Percentiles rank a stretch among this genome's conserved stretches.
phyloP scores from a whole-genome alignment of 2,113 vertebrate species.

The Loxodonta africana region DNA sequence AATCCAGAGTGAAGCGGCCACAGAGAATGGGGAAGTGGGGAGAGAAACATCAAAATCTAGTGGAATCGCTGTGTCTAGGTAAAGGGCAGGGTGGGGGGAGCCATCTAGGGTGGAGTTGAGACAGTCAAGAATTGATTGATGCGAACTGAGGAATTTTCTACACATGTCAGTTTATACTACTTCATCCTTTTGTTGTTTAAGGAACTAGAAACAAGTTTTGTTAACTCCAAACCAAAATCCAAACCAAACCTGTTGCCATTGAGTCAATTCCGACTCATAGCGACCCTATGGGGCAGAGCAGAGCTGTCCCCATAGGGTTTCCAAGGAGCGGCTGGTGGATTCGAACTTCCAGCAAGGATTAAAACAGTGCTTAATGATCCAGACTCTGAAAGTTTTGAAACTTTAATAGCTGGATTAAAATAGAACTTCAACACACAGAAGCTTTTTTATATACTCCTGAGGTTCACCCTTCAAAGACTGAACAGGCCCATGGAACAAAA shows the following conservation, averaged over 20 bases:
- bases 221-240: background rate
- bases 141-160: background rate
- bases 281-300: too few relatives aligned
- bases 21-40: background rate
- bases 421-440: constrained; percentile 41
- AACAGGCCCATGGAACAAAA: too few relatives aligned
- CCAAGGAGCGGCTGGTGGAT: too few relatives aligned
- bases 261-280: too few relatives aligned
- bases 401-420: constrained; percentile 48
- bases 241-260: too few relatives aligned
- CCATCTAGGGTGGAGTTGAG: background rate
- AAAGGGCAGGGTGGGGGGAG: rapidly evolving
- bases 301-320: too few relatives aligned
- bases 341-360: background rate
- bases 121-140: background rate
- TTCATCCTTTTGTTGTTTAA: background rate
- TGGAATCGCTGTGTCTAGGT: background rate
- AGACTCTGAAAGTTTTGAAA: background rate
- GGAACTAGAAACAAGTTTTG: background rate
- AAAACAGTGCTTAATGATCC: background rate
- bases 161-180: background rate
- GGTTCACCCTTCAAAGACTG: too few relatives aligned
- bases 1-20: background rate
- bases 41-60: background rate
- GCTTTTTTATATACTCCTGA: background rate